Percentiles rank a stretch among this genome's conserved stretches.
Evolutionary conservation across 2,888 invertebrate species (phyloP).

Genomic region (Asteroscopus sphinx): DNA sequence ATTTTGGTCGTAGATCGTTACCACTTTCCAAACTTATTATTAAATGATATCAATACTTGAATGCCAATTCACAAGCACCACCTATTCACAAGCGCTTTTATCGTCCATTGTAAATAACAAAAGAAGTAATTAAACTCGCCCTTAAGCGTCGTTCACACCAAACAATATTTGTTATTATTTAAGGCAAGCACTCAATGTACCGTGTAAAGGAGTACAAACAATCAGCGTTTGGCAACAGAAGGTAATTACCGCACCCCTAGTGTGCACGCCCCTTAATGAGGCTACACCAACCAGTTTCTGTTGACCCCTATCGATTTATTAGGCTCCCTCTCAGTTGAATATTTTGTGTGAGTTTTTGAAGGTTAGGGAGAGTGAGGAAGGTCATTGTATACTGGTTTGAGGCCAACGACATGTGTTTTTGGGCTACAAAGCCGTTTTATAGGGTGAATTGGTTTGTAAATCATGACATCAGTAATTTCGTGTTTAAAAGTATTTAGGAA

Average conservation of each 20-base stretch:
- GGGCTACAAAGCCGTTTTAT: slow-evolving; percentile 65
- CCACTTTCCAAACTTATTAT: slow-evolving; percentile 1
- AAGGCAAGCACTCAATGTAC: slow-evolving; percentile 71
- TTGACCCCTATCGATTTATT: slow-evolving; percentile 59
- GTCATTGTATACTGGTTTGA: slow-evolving; percentile 62
- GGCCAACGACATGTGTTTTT: slow-evolving; percentile 76
- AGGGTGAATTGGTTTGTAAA: slow-evolving; percentile 62
- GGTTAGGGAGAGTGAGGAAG: slow-evolving; percentile 43
- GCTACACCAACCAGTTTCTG: slow-evolving; percentile 62
- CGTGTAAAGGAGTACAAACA: slow-evolving; percentile 73
- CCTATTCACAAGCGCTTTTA: slow-evolving; percentile 21
- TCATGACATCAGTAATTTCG: slow-evolving; percentile 45
- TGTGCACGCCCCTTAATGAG: slow-evolving; percentile 72
- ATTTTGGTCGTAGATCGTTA: background rate
- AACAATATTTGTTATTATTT: slow-evolving; percentile 85
- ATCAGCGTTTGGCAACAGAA: slow-evolving; percentile 74
- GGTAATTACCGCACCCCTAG: slow-evolving; percentile 80
- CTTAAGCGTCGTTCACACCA: slow-evolving; percentile 70
- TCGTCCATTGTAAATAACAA: slow-evolving; percentile 58
- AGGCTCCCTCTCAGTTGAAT: slow-evolving; percentile 18
- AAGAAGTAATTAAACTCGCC: slow-evolving; percentile 75
- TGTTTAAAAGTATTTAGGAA: slow-evolving; percentile 28
- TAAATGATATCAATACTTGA: slow-evolving; percentile 25
- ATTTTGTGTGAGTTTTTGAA: slow-evolving; percentile 4
- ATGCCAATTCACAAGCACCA: slow-evolving; percentile 19